These are phyloP conservation scores for Halocaridina rubra DNA, from an alignment of 2,888 invertebrate genomes.

Conservation along the genomic window DNA sequence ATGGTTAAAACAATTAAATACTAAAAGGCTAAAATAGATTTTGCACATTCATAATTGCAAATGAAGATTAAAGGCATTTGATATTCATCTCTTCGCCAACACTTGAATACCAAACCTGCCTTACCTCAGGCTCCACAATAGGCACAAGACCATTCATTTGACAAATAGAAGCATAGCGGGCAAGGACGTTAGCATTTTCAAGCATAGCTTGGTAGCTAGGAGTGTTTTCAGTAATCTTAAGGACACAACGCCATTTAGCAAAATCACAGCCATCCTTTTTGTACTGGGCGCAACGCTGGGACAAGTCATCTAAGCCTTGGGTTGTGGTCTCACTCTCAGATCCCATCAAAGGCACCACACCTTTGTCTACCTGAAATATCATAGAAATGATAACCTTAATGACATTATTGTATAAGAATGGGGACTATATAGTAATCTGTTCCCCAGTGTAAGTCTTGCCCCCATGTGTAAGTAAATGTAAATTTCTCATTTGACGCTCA, in stretches of 20 bases:
- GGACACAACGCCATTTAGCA: constrained; percentile 97
- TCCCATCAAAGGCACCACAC: constrained; percentile 93
- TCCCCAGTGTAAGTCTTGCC: no score
- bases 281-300: constrained; percentile 94
- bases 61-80: no score
- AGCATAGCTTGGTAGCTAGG: constrained; percentile 78
- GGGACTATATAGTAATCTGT: no score
- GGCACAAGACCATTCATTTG: constrained; percentile 97
- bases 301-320: constrained; percentile 95
- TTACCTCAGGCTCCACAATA: constrained; percentile 95
- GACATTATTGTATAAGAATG: no score
- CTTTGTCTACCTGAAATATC: constrained; percentile 80
- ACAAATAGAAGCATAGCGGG: constrained; percentile 96
- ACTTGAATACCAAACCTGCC: no score
- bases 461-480: no score
- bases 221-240: constrained; percentile 91
- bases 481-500: no score
- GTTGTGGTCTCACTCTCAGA: constrained; percentile 96
- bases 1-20: no score
- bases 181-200: constrained; percentile 88
- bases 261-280: constrained; percentile 97
- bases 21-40: no score
- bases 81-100: no score
- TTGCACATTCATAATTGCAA: no score
- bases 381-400: no score